Evolutionary conservation across 1,140 invertebrate genomes (phyloP).

Genomic region (Argopecten irradians): DNA sequence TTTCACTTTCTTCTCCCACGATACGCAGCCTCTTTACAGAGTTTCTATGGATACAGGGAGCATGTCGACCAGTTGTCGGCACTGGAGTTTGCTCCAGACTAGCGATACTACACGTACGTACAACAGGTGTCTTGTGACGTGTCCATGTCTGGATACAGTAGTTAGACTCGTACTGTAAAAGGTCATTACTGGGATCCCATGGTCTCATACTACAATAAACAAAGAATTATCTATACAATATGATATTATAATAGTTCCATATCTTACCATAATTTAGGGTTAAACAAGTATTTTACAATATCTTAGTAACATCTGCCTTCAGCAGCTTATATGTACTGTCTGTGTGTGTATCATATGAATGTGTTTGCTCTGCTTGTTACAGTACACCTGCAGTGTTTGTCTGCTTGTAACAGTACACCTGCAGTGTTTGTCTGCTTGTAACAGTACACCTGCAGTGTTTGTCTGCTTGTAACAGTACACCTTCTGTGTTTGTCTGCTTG

Average conservation of each 20-base stretch:
- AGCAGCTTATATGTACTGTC: not conserved
- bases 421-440: no score
- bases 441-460: no score
- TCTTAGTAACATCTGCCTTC: not conserved
- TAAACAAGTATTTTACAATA: not conserved
- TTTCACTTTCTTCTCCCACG: constrained; percentile 69
- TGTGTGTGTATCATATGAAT: no score
- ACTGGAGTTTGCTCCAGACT: constrained; percentile 64
- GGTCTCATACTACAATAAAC: constrained; percentile 79
- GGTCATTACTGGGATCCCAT: constrained; percentile 89
- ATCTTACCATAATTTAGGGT: not conserved
- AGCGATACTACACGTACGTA: constrained; percentile 71
- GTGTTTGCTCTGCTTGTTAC: no score
- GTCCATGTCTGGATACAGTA: constrained; percentile 86
- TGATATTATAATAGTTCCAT: not conserved
- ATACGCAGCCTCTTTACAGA: constrained; percentile 51
- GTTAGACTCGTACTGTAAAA: constrained; percentile 87
- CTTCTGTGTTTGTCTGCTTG: no score
- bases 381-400: no score
- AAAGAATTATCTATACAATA: not conserved
- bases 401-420: no score
- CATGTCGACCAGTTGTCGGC: not conserved
- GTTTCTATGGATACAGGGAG: constrained; percentile 40
- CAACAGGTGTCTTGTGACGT: constrained; percentile 84
- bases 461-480: no score